Conservation (phyloP, 2,797 vertebrate genomes). For the Sphenopsis melanotis region DNA sequence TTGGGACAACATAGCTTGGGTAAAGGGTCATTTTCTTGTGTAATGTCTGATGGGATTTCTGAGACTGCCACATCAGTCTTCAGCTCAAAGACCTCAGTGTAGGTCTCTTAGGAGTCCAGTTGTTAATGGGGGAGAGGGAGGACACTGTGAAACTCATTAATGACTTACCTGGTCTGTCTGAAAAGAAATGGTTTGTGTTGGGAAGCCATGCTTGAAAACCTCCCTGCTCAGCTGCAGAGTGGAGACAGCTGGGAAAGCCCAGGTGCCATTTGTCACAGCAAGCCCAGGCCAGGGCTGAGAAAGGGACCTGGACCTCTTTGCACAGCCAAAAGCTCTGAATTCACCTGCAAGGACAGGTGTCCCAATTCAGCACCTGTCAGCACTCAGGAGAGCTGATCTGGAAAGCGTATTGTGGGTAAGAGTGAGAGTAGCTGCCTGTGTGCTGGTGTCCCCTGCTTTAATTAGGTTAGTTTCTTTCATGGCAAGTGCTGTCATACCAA, state of each 20-base stretch:
- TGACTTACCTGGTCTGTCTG: background rate
- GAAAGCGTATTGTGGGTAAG: background rate
- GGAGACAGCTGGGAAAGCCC: background rate
- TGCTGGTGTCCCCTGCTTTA: constrained; percentile 25
- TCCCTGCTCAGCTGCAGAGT: background rate
- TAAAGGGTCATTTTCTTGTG: background rate
- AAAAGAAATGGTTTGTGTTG: background rate
- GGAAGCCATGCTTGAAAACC: background rate
- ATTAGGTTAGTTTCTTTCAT: constrained; percentile 56
- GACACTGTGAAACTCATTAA: background rate
- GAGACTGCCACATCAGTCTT: background rate
- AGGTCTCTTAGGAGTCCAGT: background rate
- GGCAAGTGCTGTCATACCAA: constrained; percentile 41
- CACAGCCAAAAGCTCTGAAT: background rate
- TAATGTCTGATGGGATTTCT: background rate
- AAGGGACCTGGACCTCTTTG: background rate
- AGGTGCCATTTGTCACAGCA: background rate
- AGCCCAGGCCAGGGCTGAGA: background rate
- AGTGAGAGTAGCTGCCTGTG: constrained; percentile 19
- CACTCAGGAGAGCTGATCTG: background rate
- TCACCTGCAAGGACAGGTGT: background rate
- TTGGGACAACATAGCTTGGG: background rate
- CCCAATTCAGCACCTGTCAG: background rate
- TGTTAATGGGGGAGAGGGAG: background rate
- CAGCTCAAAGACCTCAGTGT: background rate